Conservation (phyloP, 2,888 invertebrate species). For the Meiosimyza platycephala region DNA sequence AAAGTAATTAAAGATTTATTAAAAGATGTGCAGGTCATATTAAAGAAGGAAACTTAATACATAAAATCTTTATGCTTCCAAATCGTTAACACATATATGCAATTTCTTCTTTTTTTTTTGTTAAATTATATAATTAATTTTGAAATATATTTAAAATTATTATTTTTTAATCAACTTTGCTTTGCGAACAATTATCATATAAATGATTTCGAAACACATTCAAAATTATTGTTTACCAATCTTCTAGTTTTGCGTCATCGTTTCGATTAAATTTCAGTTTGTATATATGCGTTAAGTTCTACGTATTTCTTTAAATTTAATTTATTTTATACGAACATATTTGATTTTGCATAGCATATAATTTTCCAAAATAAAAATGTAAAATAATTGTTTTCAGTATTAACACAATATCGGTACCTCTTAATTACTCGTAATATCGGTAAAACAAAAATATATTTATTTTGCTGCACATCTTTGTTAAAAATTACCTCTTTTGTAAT, state of each 20-base stretch:
- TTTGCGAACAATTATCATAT: background rate
- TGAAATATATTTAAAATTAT: background rate
- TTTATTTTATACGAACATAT: too few relatives aligned
- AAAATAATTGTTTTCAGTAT: background rate
- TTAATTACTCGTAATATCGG: background rate
- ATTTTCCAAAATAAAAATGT: constrained; percentile 9
- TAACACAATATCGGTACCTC: too few relatives aligned
- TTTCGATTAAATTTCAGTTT: too few relatives aligned
- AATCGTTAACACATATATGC: too few relatives aligned
- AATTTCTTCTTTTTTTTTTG: background rate
- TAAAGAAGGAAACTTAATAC: too few relatives aligned
- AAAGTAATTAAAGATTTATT: constrained; percentile 33
- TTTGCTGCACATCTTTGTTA: constrained; percentile 47
- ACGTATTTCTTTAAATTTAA: too few relatives aligned
- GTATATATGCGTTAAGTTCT: too few relatives aligned
- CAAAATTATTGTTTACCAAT: background rate
- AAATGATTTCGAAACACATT: background rate
- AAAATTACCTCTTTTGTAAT: constrained; percentile 21
- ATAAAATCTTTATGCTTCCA: too few relatives aligned
- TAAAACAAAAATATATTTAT: constrained; percentile 25
- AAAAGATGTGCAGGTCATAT: constrained; percentile 46
- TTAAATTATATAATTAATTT: constrained; percentile 3
- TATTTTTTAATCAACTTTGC: too few relatives aligned
- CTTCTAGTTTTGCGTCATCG: too few relatives aligned
- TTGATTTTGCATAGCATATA: too few relatives aligned